Evolutionary conservation across 2,797 vertebrate genomes (phyloP), one percentile per base, ranked within the genome.

Genomic region (Oreochromis mossambicus): DNA sequence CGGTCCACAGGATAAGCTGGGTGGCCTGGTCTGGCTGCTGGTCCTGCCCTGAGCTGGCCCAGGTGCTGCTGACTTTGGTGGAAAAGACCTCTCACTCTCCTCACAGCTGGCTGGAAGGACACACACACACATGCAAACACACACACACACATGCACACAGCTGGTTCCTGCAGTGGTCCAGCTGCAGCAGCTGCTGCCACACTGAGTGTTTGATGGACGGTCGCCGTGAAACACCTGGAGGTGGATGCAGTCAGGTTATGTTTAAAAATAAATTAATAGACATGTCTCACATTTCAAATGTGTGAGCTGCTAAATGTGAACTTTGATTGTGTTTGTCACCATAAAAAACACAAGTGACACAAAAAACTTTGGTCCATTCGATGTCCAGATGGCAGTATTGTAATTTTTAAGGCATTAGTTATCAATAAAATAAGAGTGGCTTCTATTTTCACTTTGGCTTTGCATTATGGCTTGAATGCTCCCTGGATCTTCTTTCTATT

Each of bases 41-140:
- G 83, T 89, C 55, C 83, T 89, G 85, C 87, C 87, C 80, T 70
- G 84, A 84, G 79, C 87, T 88, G 86, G 89, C 82, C 89, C 87
- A 89, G 88, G 88, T 94, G 94, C 88, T 93, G 92, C 94, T 95
- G 94, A 95, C 92, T 93, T 21, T 2, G 79, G 87, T 93, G 94
- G 93, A 96, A 96, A 95, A 93, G 89, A 85, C 83, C 56, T 83
- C 86, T 90, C 88, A 87, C 88, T 92, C 84, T 88, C 14, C 84
- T 76, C 50, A 82, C 92, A 90, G 88, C 91, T 92, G 89, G 81
- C 88, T 89, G 84, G 79, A 91, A 48, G n/a, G 54, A 87, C 77
- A 41, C 66, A 43, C 38, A 43, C n/a, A 43, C 2, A 10, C 36
- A 24, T 83, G 63, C 63, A 43, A 6, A 21, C 61, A 24, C 79